Evolutionary conservation across 1,140 invertebrate species (phyloP).

Genomic region (Drosophila bocki): DNA sequence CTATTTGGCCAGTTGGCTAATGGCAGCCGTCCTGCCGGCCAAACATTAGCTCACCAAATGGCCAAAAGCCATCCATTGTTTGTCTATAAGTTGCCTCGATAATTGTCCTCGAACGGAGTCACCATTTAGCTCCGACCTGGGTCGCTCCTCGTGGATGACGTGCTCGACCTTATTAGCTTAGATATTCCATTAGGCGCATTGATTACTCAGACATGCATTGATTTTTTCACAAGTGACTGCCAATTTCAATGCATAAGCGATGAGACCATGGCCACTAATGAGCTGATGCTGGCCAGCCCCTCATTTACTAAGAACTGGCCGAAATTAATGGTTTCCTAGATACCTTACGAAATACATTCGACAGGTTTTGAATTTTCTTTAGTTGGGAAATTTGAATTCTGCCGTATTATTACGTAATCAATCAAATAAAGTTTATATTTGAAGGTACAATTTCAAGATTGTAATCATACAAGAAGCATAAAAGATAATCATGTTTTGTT

Average conservation of each 20-base stretch:
- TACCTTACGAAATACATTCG: background rate
- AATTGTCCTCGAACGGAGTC: constrained; percentile 69
- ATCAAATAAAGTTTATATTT: background rate
- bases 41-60: constrained; percentile 77
- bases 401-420: too few species aligned
- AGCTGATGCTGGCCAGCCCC: constrained; percentile 33
- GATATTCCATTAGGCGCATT: constrained; percentile 80
- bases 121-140: constrained; percentile 28
- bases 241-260: constrained; percentile 82
- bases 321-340: background rate
- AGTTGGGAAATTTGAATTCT: too few species aligned
- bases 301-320: constrained; percentile 5
- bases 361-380: background rate
- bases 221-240: constrained; percentile 82
- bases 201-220: constrained; percentile 83
- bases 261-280: constrained; percentile 67
- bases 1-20: constrained; percentile 73
- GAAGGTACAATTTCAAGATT: background rate
- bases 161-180: constrained; percentile 70
- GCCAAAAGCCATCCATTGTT: constrained; percentile 68
- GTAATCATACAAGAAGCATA: background rate
- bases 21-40: constrained; percentile 46
- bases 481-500: background rate
- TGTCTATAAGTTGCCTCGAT: constrained; percentile 58
- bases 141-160: constrained; percentile 20